Percentiles rank a stretch among this genome's conserved stretches.
Conservation (phyloP, 2,888 invertebrate species). For the Teleiodes luculella region DNA sequence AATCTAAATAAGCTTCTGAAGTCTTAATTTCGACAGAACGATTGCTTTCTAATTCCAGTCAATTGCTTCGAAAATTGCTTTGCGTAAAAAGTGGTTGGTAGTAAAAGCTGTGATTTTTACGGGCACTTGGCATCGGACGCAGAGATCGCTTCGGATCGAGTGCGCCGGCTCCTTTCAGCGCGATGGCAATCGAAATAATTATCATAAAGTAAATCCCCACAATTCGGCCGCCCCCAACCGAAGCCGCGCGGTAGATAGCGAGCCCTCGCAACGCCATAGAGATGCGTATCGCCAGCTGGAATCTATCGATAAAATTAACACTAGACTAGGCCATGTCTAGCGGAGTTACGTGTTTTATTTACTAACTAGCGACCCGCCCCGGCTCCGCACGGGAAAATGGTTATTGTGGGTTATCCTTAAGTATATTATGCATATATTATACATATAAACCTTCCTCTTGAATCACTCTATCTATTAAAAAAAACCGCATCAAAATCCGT, state of each 20-base stretch:
- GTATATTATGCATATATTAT: too few species aligned
- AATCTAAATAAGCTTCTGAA: constrained; percentile 34
- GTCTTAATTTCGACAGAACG: constrained; percentile 42
- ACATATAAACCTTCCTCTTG: too few species aligned
- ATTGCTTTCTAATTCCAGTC: constrained; percentile 50
- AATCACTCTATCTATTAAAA: too few species aligned
- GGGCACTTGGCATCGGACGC: constrained; percentile 45
- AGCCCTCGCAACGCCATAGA: constrained; percentile 54
- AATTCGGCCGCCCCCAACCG: constrained; percentile 61
- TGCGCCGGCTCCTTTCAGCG: constrained; percentile 57
- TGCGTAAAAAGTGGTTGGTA: constrained; percentile 45
- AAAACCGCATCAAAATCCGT: too few species aligned
- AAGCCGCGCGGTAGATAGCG: constrained; percentile 54
- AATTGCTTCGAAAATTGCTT: constrained; percentile 51
- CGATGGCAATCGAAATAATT: constrained; percentile 75
- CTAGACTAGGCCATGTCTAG: not conserved
- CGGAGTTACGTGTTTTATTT: too few species aligned
- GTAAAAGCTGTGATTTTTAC: constrained; percentile 61
- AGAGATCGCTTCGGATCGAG: constrained; percentile 49
- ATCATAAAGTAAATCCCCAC: constrained; percentile 76
- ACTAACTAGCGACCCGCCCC: too few species aligned
- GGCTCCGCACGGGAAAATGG: too few species aligned
- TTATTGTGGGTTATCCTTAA: too few species aligned
- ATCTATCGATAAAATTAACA: constrained; percentile 39
- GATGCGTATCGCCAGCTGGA: constrained; percentile 42